Base-by-base conservation (phyloP, 2,797 vertebrate genomes). In the Psittacula echo region DNA sequence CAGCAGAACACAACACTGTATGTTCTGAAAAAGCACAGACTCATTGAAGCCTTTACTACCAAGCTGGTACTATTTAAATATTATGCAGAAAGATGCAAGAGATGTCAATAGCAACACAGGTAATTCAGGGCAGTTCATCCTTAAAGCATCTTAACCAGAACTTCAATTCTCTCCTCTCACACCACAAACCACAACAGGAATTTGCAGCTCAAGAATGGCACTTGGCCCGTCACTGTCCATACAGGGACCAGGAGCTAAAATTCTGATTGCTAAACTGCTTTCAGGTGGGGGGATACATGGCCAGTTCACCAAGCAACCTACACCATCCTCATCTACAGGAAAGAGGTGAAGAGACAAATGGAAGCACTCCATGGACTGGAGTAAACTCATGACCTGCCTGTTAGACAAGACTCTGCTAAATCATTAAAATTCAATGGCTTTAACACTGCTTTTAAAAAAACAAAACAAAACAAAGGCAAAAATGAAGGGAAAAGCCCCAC, bases 401-500 rank as follows among this genome's bases (percentile, higher is more conserved):
- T 39, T 53, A 39, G 65, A 89, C 54, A 70, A 94, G 87, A 93
- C 68, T 77, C 61, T 53, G 29, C 17, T 71, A 84, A 80, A 61
- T 65, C 64, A 80, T 84, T 81, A 89, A 32, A 67, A 88, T 72
- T 34, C 77, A 95, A 91, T 20, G 94, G 64, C 41, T 89, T 94
- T 86, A 94, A 84, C 64, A 34, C 53, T 29, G 30, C 82, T 87
- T 62, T 39, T 39, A 39, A 34, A 85, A 65, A 34, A 24, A 11
- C 51, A 60, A n/a, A 15, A 32, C 3, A 18, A 15, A 11, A 20
- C 37, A 37, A 37, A 42, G 16, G 42, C 16, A 44, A 41, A 41
- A 41, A 41, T 41, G 17, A 44, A 47, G 15, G 24, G 16, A 11
- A 11, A 34, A 20, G 6, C 13, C 22, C 5, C 42, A 56, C 10